These are phyloP conservation scores for Capreolus pygargus DNA, from an alignment of 2,113 vertebrate species.

Conservation along the genomic window DNA sequence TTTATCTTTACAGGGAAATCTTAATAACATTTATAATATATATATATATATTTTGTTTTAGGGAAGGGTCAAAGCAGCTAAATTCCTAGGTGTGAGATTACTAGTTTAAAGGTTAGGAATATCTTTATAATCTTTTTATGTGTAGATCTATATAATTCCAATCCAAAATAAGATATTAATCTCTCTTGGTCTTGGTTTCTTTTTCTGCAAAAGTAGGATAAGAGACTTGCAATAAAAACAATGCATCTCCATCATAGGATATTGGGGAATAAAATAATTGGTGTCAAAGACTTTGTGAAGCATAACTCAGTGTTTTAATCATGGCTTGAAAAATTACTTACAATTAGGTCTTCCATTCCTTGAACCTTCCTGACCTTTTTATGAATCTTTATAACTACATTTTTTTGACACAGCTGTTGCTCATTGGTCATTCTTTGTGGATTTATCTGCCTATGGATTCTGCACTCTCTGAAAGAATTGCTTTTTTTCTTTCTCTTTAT, in stretches of 20 bases:
- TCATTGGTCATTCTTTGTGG: neutral
- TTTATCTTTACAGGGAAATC: neutral
- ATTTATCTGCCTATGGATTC: neutral
- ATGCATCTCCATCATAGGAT: neutral
- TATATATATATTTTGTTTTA: neutral
- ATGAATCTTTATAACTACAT: neutral
- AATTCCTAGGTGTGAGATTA: neutral
- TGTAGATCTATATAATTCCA: neutral
- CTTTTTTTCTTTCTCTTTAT: neutral
- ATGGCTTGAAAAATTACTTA: neutral
- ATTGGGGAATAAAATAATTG: neutral
- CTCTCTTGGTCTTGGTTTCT: neutral
- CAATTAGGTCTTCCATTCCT: neutral
- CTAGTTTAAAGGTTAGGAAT: neutral
- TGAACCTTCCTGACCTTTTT: neutral
- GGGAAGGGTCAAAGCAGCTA: neutral
- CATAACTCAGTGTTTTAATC: neutral
- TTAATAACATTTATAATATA: neutral
- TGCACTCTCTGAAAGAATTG: neutral
- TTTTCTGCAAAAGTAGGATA: neutral
- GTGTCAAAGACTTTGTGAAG: neutral
- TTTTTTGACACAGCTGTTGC: neutral
- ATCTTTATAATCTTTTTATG: neutral
- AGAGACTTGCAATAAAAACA: neutral
- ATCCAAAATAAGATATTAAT: neutral